These are phyloP conservation scores for Xerus inauris DNA, from an alignment of 2,113 vertebrate species.

Conservation along the genomic window DNA sequence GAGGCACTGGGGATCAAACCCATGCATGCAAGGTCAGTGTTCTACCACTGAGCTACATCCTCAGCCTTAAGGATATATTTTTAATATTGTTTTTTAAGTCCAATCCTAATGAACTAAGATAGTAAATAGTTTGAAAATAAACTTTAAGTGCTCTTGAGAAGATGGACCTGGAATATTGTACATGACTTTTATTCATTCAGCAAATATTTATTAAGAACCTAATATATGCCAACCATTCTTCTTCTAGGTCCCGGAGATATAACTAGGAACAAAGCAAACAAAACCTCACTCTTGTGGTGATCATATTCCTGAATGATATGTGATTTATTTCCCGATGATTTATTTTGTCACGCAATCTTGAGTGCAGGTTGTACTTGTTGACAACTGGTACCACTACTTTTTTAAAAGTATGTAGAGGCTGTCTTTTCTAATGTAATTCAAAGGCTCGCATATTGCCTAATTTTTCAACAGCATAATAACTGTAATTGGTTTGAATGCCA, in stretches of 20 bases:
- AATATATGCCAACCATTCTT: neutral
- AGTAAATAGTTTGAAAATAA: neutral
- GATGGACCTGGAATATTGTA: neutral
- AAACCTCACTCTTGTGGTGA: neutral
- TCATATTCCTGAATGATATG: neutral
- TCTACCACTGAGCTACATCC: neutral
- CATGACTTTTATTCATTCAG: neutral
- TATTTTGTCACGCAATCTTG: neutral
- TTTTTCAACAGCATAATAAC: slow-evolving; percentile 70
- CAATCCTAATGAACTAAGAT: neutral
- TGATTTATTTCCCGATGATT: neutral
- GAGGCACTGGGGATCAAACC: too few species aligned
- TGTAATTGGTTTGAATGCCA: slow-evolving; percentile 57
- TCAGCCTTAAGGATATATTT: neutral
- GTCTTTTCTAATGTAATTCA: slow-evolving; percentile 4
- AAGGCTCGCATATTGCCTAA: slow-evolving; percentile 8
- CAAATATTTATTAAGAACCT: slow-evolving; percentile 32
- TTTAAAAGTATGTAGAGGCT: neutral
- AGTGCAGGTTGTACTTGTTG: neutral
- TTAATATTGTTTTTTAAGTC: slow-evolving; percentile 6
- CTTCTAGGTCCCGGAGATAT: neutral
- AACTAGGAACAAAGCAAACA: neutral
- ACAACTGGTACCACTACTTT: neutral
- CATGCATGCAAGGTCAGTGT: neutral
- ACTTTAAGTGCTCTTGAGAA: neutral